Evolutionary conservation across 2,888 invertebrate species (phyloP), one percentile per base, ranked within the genome.

Genomic region (Agonopterix heracliana): DNA sequence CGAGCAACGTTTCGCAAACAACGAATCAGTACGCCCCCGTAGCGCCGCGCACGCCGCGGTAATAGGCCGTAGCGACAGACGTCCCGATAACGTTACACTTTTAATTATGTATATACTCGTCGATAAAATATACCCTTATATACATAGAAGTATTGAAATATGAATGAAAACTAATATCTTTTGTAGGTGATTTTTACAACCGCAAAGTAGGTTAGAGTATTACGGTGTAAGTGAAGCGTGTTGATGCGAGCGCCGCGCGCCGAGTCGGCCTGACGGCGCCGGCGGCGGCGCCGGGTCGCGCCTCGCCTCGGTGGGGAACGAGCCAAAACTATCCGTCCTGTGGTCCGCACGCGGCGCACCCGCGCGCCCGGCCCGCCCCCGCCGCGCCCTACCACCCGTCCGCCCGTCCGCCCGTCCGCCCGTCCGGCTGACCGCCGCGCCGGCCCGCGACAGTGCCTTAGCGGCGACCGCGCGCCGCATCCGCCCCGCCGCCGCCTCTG

Each of bases 101-200:
- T 74, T 71, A 78, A 78, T 73, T 74, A 73, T 79, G 77, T 79
- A 82, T 73, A 80, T 83, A 85, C 61, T 81, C 76, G 77, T 81
- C 78, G 77, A 79, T 83, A 86, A 80, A 82, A 81, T 88, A 86
- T 88, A 87, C 84, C 81, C 81, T 78, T 81, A 83, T 87, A 86
- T 84, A 85, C 81, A 84, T 89, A 88, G 81, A 84, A 73, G 73
- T 85, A 83, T 74, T 75, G 71, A 83, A 85, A 86, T 81, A 81
- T 81, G 87, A 81, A 89, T 82, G 86, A 86, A 88, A 51, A 87
- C 81, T 88, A 88, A 88, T 89, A 89, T 89, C 89, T 89, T 89
- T 89, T 89, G 89, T 89, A 89, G 89, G 84, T 81, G 86, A 88
- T 86, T 87, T 89, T 89, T 89, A 89, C 89, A 89, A 89, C 79